Evolutionary conservation across 2,888 invertebrate species (phyloP).

Genomic region (Dioctria rufipes): DNA sequence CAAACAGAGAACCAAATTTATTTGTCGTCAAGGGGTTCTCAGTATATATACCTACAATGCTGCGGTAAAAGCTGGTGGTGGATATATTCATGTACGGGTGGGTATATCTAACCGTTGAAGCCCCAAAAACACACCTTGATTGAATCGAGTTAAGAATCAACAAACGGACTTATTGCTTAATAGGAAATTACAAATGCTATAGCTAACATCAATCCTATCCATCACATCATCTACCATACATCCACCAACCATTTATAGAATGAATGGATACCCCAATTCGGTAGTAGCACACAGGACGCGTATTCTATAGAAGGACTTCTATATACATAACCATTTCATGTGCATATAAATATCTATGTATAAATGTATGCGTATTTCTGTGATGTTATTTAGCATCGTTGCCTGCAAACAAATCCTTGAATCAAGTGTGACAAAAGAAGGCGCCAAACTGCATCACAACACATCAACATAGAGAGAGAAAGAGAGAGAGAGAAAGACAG

Average conservation of each 20-base stretch:
- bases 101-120: background rate
- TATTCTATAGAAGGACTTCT: too few relatives aligned
- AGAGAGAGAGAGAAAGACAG: too few relatives aligned
- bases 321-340: too few relatives aligned
- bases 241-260: too few relatives aligned
- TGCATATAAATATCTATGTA: too few relatives aligned
- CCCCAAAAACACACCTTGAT: slow-evolving; percentile 47
- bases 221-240: background rate
- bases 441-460: slow-evolving; percentile 49
- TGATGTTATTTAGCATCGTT: slow-evolving; percentile 37
- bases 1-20: slow-evolving; percentile 36
- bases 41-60: too few relatives aligned
- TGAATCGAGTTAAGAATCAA: slow-evolving; percentile 26
- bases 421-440: slow-evolving; percentile 50
- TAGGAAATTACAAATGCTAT: slow-evolving; percentile 41
- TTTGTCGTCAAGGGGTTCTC: slow-evolving; percentile 25
- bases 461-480: too few relatives aligned
- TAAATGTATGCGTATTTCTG: background rate
- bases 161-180: slow-evolving; percentile 27
- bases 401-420: slow-evolving; percentile 54
- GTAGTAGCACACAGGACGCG: too few relatives aligned
- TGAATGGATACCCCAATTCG: too few relatives aligned
- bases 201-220: background rate
- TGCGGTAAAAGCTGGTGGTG: too few relatives aligned
- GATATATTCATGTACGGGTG: too few relatives aligned